phyloP scores from a whole-genome alignment of 2,113 vertebrate species.

The Orthonyx spaldingii region DNA sequence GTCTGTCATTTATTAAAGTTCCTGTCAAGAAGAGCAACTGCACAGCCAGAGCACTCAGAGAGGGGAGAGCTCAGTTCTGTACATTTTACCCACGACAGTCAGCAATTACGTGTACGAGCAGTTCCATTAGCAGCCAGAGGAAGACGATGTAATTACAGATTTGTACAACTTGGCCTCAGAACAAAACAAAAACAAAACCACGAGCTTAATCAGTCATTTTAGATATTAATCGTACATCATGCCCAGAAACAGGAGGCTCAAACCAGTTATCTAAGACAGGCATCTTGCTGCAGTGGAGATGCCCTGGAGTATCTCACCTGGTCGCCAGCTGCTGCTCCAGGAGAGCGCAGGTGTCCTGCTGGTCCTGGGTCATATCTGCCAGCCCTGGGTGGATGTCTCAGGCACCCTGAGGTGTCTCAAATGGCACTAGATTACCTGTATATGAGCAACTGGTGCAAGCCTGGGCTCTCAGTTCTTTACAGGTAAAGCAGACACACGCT shows the following conservation, averaged over 20 bases:
- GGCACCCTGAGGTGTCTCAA: not conserved
- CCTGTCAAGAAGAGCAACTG: not conserved
- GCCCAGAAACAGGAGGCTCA: not conserved
- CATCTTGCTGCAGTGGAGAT: not conserved
- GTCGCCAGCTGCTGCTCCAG: constrained; percentile 64
- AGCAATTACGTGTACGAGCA: not conserved
- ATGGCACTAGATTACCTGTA: not conserved
- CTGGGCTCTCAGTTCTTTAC: constrained; percentile 38
- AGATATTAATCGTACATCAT: not conserved
- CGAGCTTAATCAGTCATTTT: not conserved
- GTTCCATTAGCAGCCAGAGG: constrained; percentile 5
- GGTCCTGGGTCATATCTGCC: constrained; percentile 57
- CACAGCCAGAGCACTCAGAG: not conserved
- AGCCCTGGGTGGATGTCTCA: constrained; percentile 29
- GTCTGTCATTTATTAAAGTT: constrained; percentile 1
- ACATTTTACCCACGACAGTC: not conserved
- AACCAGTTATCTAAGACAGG: not conserved
- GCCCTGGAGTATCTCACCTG: constrained; percentile 48
- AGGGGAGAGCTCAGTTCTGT: not conserved
- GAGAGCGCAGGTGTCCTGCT: constrained; percentile 50
- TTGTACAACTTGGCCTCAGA: not conserved
- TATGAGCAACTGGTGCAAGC: not conserved
- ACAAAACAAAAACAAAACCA: constrained; percentile 9
- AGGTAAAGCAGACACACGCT: not conserved
- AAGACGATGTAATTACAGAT: not conserved